A percentile compares a stretch with the other conserved stretches of the same genome.
These are phyloP conservation scores for Cichladusa arquata DNA, from an alignment of 2,113 vertebrate genomes.

Conservation along the genomic window DNA sequence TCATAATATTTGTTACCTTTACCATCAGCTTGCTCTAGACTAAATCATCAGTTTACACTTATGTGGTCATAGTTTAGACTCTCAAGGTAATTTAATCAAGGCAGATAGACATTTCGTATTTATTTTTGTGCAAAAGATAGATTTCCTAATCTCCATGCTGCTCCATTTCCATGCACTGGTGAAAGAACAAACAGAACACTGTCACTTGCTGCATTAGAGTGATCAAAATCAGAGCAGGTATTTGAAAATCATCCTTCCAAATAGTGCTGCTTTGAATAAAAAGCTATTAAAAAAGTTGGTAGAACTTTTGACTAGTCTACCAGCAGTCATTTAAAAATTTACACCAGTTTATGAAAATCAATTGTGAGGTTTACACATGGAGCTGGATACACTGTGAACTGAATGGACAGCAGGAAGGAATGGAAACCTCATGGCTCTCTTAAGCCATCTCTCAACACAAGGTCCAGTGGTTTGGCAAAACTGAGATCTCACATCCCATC, in stretches of 20 bases:
- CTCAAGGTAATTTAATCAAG: not conserved
- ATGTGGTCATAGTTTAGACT: not conserved
- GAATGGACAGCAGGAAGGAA: not conserved
- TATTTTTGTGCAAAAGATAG: not conserved
- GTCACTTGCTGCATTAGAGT: not conserved
- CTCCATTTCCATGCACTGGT: not conserved
- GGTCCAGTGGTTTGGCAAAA: rapidly evolving
- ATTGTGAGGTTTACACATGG: rapidly evolving
- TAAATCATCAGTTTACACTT: not conserved
- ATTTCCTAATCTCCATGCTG: not conserved
- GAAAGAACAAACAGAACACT: not conserved
- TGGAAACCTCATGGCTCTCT: not conserved
- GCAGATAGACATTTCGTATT: not conserved
- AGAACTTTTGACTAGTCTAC: not conserved
- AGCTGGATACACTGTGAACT: not conserved
- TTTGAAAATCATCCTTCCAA: not conserved
- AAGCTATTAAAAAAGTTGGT: not conserved
- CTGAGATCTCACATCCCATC: not conserved
- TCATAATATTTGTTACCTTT: not conserved
- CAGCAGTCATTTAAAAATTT: not conserved
- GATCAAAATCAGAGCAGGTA: not conserved
- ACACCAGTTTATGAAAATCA: not conserved
- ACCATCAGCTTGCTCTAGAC: not conserved
- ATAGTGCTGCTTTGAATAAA: not conserved
- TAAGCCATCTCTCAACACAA: not conserved